phyloP scores from a whole-genome alignment of 2,888 invertebrate genomes.

The Melangyna quadrimaculata region DNA sequence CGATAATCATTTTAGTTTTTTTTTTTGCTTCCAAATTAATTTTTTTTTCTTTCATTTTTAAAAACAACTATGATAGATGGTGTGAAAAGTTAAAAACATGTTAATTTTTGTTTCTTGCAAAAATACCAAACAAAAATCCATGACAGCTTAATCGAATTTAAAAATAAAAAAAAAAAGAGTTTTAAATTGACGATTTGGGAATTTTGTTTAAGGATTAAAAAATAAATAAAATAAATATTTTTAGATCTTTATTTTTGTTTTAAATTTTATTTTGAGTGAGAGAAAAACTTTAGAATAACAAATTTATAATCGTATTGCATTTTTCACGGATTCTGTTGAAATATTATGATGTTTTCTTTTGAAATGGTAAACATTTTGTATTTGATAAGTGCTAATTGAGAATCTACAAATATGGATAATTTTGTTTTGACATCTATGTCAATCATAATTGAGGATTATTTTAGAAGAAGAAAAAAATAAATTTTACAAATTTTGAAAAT shows the following conservation, averaged over 20 bases:
- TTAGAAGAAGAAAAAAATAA: background rate
- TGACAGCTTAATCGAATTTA: constrained; percentile 19
- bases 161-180: too few relatives aligned
- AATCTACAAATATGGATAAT: background rate
- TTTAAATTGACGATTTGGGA: background rate
- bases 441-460: background rate
- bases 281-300: background rate
- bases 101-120: constrained; percentile 7
- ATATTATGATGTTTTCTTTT: background rate
- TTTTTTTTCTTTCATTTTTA: background rate
- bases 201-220: background rate
- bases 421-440: constrained; percentile 6
- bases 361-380: background rate
- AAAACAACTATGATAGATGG: background rate
- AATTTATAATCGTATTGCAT: constrained; percentile 8
- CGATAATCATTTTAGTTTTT: background rate
- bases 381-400: constrained; percentile 9
- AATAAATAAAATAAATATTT: background rate
- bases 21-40: background rate
- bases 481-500: background rate
- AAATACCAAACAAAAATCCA: background rate
- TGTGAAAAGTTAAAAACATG: background rate
- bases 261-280: constrained; percentile 8
- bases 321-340: background rate
- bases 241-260: background rate